Evolutionary conservation across 2,113 vertebrate species (phyloP).

Genomic region (Struthio camelus): DNA sequence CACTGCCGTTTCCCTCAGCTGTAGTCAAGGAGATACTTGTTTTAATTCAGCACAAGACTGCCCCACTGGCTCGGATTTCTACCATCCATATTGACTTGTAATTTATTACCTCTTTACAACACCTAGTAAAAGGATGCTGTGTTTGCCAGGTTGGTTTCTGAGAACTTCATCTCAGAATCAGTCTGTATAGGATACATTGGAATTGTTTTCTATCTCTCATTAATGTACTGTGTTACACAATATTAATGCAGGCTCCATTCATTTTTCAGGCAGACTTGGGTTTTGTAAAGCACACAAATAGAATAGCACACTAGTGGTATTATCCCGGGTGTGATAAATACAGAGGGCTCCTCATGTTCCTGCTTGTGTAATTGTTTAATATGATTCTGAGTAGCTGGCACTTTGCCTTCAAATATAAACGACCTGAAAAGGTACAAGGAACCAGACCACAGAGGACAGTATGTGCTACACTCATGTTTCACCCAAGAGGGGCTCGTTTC

Average conservation of each 20-base stretch:
- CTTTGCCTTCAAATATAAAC: neutral
- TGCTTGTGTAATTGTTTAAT: neutral
- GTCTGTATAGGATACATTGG: neutral
- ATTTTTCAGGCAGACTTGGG: neutral
- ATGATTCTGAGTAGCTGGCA: neutral
- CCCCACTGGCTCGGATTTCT: constrained; percentile 33
- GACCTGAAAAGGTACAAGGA: neutral
- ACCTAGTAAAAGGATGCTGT: neutral
- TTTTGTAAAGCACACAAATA: neutral
- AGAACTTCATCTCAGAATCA: neutral
- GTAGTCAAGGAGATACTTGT: constrained; percentile 22
- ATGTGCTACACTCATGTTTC: neutral
- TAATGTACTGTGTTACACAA: constrained; percentile 1
- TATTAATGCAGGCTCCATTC: neutral
- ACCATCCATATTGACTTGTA: constrained; percentile 19
- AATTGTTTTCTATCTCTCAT: neutral
- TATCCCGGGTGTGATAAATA: neutral
- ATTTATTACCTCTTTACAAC: constrained; percentile 34
- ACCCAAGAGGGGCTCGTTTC: neutral
- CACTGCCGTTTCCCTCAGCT: constrained; percentile 19
- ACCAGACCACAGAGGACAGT: neutral
- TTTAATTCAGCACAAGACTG: constrained; percentile 54
- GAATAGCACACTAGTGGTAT: neutral
- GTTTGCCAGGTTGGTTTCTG: constrained; percentile 8
- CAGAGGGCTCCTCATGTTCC: neutral